Evolutionary conservation across 2,113 vertebrate species (phyloP).

Genomic region (Pongo abelii): DNA sequence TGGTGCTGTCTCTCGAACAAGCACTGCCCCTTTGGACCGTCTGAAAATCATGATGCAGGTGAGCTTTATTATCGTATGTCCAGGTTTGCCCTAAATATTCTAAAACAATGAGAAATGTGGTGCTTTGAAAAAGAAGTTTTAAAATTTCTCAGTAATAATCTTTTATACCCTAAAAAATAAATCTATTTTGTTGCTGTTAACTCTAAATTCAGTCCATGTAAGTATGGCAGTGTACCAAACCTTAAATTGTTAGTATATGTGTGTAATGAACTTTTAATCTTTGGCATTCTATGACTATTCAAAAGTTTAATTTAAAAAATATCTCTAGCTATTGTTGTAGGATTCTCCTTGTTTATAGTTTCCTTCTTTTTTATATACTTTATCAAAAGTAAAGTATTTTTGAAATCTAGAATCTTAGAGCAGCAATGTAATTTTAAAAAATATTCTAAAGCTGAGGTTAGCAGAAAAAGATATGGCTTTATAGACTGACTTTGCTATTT

Average conservation of each 20-base stretch:
- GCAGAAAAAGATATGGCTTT: slow-evolving; percentile 5
- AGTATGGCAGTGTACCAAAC: background rate
- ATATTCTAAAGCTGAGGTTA: background rate
- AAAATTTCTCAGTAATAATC: background rate
- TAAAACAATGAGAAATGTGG: background rate
- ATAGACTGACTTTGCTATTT: background rate
- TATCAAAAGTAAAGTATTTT: background rate
- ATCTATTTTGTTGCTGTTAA: background rate
- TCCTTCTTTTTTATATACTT: background rate
- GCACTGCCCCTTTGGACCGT: slow-evolving; percentile 94
- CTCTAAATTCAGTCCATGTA: background rate
- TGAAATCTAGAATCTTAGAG: background rate
- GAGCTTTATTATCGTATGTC: background rate
- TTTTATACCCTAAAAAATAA: background rate
- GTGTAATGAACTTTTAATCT: background rate
- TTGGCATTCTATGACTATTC: background rate
- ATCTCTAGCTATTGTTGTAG: background rate
- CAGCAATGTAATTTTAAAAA: background rate
- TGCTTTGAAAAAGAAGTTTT: background rate
- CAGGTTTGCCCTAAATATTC: background rate
- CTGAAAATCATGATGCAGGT: slow-evolving; percentile 99
- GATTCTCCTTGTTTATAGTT: background rate
- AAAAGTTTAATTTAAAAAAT: background rate
- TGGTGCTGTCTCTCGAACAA: slow-evolving; percentile 93
- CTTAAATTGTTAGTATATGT: background rate